Percentiles rank a stretch among this genome's conserved stretches.
phyloP scores from a whole-genome alignment of 1,140 invertebrate genomes.

The Camponotus vicinus region DNA sequence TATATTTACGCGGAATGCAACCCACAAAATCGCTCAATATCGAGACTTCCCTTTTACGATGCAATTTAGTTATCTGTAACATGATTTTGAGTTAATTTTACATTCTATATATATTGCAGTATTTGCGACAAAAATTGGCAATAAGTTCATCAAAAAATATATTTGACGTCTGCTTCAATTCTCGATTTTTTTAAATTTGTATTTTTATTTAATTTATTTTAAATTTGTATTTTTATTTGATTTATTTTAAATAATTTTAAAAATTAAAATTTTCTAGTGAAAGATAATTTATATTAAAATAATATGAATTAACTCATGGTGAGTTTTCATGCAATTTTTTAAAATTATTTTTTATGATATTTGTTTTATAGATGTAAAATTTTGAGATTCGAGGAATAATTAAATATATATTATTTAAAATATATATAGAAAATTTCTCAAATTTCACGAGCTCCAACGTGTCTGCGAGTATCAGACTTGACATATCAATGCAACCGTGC shows the following conservation, averaged over 20 bases:
- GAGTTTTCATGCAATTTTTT: background rate
- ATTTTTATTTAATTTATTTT: background rate
- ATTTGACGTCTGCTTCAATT: background rate
- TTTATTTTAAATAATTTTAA: background rate
- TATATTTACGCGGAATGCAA: slow-evolving; percentile 43
- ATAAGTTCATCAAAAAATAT: background rate
- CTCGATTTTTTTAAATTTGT: background rate
- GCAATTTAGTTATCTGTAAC: background rate
- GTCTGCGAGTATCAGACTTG: too few species aligned
- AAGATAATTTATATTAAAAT: background rate
- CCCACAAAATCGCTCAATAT: background rate
- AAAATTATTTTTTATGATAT: background rate
- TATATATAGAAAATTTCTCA: background rate
- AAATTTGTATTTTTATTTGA: background rate
- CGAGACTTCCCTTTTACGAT: slow-evolving; percentile 1
- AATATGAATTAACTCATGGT: background rate
- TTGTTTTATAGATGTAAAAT: background rate
- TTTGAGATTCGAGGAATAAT: too few species aligned
- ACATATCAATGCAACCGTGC: background rate
- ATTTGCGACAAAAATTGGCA: background rate
- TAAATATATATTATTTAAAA: background rate
- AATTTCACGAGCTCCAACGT: background rate
- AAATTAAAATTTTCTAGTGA: background rate
- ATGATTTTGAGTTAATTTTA: background rate
- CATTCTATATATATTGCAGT: background rate